Evolutionary conservation across 2,888 invertebrate genomes (phyloP).

Genomic region (Tuberolachnus salignus): DNA sequence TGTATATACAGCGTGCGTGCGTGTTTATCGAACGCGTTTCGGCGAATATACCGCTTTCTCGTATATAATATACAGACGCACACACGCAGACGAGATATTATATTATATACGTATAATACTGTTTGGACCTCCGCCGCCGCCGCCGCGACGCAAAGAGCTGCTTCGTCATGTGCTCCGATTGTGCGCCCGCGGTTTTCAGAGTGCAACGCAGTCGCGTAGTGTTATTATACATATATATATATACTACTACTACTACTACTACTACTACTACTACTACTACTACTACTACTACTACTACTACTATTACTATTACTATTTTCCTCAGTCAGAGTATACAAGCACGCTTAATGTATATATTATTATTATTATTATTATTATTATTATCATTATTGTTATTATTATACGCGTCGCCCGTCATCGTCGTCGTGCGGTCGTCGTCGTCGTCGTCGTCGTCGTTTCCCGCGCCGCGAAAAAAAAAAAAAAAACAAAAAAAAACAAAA

Average conservation of each 20-base stretch:
- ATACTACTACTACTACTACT: too few species aligned
- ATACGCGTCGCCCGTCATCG: too few species aligned
- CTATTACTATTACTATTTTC: too few species aligned
- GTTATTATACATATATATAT: neutral
- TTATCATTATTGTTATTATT: too few species aligned
- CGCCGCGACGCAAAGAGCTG: slow-evolving; percentile 33
- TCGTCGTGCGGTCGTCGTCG: too few species aligned
- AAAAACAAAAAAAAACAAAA: too few species aligned
- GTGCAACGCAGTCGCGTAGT: neutral
- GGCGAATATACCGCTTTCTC: slow-evolving; percentile 11
- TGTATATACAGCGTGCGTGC: neutral
- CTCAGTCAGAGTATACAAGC: neutral
- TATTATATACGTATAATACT: too few species aligned
- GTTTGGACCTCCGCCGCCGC: neutral
- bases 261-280: too few species aligned
- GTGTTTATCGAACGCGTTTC: slow-evolving; percentile 8
- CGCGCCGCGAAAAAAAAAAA: too few species aligned
- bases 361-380: too few species aligned
- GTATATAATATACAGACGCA: neutral
- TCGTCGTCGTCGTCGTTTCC: too few species aligned
- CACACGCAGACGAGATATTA: neutral
- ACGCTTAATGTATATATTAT: neutral
- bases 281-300: too few species aligned
- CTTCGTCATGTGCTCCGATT: slow-evolving; percentile 51
- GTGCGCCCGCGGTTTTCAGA: slow-evolving; percentile 24